Percentiles rank a stretch among this genome's conserved stretches.
Evolutionary conservation across 2,888 invertebrate species (phyloP).

Genomic region (Campoplex nolae): DNA sequence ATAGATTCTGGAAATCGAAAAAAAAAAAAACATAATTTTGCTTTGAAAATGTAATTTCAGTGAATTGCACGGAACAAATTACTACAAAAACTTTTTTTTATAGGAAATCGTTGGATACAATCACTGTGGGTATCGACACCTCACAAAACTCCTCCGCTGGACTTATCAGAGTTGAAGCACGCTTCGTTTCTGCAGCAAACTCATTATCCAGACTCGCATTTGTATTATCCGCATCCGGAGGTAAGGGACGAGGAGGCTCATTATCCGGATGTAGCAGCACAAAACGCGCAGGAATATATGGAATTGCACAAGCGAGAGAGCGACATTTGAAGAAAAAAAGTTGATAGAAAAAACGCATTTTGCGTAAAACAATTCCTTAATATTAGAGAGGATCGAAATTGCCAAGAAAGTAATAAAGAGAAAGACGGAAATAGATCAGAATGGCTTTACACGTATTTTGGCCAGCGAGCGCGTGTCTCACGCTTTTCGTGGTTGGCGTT

Average conservation of each 20-base stretch:
- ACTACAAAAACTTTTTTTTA: slow-evolving; percentile 41
- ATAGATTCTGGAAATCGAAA: background rate
- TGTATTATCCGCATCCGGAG: slow-evolving; percentile 84
- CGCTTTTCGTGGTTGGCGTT: slow-evolving; percentile 90
- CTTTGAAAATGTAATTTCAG: background rate
- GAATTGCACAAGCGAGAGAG: slow-evolving; percentile 92
- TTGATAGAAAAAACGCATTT: background rate
- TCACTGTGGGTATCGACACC: slow-evolving; percentile 94
- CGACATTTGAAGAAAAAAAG: slow-evolving; percentile 87
- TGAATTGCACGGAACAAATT: background rate
- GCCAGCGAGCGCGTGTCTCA: slow-evolving; percentile 91
- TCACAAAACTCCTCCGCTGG: slow-evolving; percentile 92
- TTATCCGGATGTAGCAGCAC: slow-evolving; percentile 75
- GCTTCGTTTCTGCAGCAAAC: slow-evolving; percentile 50
- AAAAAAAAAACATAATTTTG: background rate
- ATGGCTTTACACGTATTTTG: slow-evolving; percentile 91
- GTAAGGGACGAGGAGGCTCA: slow-evolving; percentile 73
- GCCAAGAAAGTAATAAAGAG: background rate
- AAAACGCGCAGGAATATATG: slow-evolving; percentile 85
- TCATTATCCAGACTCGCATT: slow-evolving; percentile 79
- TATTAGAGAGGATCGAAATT: slow-evolving; percentile 10
- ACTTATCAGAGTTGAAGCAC: slow-evolving; percentile 90
- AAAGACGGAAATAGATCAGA: slow-evolving; percentile 13
- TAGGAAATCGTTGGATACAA: slow-evolving; percentile 94
- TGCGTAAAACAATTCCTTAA: slow-evolving; percentile 30